Conservation (phyloP, 2,113 vertebrate genomes). For the Theropithecus gelada region DNA sequence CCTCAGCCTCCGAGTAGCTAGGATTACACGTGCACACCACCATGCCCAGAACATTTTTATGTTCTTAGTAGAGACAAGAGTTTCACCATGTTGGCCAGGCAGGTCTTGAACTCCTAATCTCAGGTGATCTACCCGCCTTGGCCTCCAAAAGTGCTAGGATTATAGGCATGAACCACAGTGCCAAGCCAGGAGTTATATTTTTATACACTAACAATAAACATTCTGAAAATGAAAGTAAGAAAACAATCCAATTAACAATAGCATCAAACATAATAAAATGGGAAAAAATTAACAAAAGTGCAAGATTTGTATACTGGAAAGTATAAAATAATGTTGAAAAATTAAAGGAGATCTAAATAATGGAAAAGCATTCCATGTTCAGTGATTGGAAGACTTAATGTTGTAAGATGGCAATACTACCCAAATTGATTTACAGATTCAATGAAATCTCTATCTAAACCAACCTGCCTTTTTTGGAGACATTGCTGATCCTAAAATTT, state of each 20-base stretch:
- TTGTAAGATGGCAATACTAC: neutral
- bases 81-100: no score
- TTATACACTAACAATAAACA: neutral
- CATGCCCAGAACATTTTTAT: no score
- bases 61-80: no score
- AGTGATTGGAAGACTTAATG: neutral
- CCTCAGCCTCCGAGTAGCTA: no score
- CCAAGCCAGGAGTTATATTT: neutral
- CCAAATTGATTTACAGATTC: neutral
- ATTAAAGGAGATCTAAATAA: neutral
- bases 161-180: no score
- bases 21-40: no score
- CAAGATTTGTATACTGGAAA: neutral
- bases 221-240: neutral
- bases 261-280: neutral
- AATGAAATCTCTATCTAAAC: neutral
- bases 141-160: no score
- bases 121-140: no score
- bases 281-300: neutral
- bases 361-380: neutral
- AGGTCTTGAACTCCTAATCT: no score
- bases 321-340: neutral
- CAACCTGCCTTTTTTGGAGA: neutral
- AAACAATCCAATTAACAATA: neutral
- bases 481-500: neutral